Conservation (phyloP, 92 coral and sea anemone species). For the Parazoanthus atlanticus region DNA sequence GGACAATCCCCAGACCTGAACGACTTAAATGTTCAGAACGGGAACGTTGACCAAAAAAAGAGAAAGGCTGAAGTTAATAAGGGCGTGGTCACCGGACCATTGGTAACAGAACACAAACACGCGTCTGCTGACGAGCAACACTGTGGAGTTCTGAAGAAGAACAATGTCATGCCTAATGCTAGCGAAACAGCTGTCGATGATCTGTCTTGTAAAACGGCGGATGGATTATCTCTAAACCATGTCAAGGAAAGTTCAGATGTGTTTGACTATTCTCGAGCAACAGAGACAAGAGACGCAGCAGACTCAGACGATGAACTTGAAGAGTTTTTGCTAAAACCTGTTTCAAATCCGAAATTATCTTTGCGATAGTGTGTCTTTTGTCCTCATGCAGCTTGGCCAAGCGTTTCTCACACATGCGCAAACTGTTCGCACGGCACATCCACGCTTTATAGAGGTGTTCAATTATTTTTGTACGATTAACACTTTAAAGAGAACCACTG, state of each 20-base stretch:
- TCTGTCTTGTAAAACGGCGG: not conserved
- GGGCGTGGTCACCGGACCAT: not conserved
- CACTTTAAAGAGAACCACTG: no score
- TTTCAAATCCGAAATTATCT: not conserved
- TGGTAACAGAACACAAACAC: not conserved
- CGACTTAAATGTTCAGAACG: not conserved
- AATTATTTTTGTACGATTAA: no score
- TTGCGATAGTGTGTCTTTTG: not conserved
- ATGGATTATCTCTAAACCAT: not conserved
- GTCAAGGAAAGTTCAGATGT: not conserved
- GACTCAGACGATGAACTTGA: constrained; percentile 43
- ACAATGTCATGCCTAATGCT: not conserved
- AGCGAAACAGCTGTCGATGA: not conserved
- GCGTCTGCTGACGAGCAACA: not conserved
- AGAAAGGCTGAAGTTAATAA: not conserved
- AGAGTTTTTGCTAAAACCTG: constrained; percentile 34
- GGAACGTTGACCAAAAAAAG: not conserved
- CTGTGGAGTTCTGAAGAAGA: not conserved
- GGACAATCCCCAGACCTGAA: not conserved
- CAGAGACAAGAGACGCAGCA: not conserved
- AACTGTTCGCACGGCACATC: no score
- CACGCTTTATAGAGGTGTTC: no score
- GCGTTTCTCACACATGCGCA: no score
- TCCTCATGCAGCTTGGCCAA: no score
- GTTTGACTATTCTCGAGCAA: not conserved